Base-by-base conservation (phyloP, 2,113 vertebrate genomes). In the Trinectes maculatus region DNA sequence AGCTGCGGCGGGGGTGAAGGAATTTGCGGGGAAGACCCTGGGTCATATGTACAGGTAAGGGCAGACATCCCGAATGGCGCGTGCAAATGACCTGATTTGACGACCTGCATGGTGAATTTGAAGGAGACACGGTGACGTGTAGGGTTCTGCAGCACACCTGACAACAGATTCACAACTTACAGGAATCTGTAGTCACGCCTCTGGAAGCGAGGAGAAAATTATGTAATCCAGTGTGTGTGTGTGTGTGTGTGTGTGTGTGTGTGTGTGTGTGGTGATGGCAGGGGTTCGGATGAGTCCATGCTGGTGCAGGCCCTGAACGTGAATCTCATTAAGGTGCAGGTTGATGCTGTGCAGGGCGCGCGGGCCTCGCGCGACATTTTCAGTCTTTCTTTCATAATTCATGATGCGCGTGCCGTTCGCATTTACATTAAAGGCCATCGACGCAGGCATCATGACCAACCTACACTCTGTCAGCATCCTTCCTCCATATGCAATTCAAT, bases 11-110 rank as follows among this genome's bases (percentile, higher is more conserved):
- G 95, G 95, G 71, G 86, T 98, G 89, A 99, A 98, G 93, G 96
- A 96, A 92, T 91, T 98, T 80, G 96, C 97, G 55, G 96, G 96
- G 67, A 99, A 98, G 94, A 96, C 96, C 13, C 92, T 99, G 53
- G 94, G 96, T 54, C 96, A 96, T 53, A 85, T 99, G 92, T 92
- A 99, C 95, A 99, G 95, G 98, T 99, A 96, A 94, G 93, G 53
- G 55, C 36, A 4, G 4, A 3, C 21, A 36, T 19, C 28, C 1
- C 9, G 24, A 49, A 8, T 48, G 16, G 25, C 13, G 33, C 9
- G 24, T 34, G 40, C 3, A 10, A 34, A 15, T 59, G 2, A 21
- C 31, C 31, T 22, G 22, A 15, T 31, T 19, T 10, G 3, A 10
- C 9, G 10, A 12, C 44, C 53, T 22, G 4, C 56, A n/a, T 24